phyloP scores from a whole-genome alignment of 1,140 invertebrate genomes.

The Neodiprion lecontei region DNA sequence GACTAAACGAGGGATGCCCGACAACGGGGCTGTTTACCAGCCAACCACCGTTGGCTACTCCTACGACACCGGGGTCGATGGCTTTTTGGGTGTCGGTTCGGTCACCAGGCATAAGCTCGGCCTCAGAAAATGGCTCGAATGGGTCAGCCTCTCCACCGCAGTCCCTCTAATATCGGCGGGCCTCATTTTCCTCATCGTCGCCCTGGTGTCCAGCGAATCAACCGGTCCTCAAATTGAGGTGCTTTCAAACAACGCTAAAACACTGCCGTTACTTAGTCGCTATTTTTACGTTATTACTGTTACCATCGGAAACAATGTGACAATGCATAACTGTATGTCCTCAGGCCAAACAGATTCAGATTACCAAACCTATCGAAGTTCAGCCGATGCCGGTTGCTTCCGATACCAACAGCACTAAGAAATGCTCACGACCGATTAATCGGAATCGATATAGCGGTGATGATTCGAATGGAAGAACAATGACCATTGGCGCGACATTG shows the following conservation, averaged over 20 bases:
- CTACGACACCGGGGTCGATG: conserved; percentile 53
- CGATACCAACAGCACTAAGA: no score
- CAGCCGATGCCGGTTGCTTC: no score
- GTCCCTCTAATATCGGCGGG: conserved; percentile 53
- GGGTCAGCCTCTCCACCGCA: conserved; percentile 52
- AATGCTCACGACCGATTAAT: not conserved
- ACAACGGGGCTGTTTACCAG: conserved; percentile 58
- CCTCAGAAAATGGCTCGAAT: conserved; percentile 56
- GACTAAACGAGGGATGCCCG: conserved; percentile 41
- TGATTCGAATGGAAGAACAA: conserved; percentile 30
- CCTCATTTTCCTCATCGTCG: conserved; percentile 50
- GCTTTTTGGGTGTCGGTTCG: conserved; percentile 37
- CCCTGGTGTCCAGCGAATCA: conserved; percentile 26
- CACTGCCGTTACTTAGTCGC: no score
- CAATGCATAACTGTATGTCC: no score
- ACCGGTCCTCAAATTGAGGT: not conserved
- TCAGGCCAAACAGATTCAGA: conserved; percentile 26
- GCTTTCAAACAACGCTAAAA: no score
- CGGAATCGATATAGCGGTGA: not conserved
- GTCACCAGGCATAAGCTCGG: conserved; percentile 58
- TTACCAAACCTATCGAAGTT: no score
- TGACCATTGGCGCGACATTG: conserved; percentile 49
- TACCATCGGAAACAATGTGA: no score
- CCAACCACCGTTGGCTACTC: conserved; percentile 59
- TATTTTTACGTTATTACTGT: no score